Conservation (phyloP, 2,113 vertebrate genomes). For the Diadophis punctatus region DNA sequence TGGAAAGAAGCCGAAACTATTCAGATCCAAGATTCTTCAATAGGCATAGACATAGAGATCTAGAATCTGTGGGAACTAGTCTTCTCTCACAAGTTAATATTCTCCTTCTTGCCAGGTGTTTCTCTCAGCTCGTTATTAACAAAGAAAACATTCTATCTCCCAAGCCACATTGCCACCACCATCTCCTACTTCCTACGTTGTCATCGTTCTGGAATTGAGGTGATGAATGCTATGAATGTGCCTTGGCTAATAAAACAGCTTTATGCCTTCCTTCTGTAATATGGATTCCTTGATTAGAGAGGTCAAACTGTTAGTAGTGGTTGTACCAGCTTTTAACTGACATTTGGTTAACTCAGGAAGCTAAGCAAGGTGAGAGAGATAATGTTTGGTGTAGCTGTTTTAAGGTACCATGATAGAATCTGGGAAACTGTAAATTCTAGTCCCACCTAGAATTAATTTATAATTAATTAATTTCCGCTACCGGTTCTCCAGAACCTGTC, state of each 20-base stretch:
- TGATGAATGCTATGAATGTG: neutral
- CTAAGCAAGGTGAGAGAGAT: neutral
- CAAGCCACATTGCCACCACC: neutral
- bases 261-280: neutral
- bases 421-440: neutral
- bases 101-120: neutral
- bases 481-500: too few species aligned
- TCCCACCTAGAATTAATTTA: too few species aligned
- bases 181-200: neutral
- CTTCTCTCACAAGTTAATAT: neutral
- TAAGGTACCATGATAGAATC: neutral
- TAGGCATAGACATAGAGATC: neutral
- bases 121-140: neutral
- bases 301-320: neutral
- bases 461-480: too few species aligned
- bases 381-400: neutral
- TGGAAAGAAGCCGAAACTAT: neutral
- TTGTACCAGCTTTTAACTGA: neutral
- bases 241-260: neutral
- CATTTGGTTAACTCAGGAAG: neutral
- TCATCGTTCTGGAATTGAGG: neutral
- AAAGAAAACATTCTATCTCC: too few species aligned
- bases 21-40: neutral
- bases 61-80: neutral
- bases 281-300: neutral